phyloP scores from a whole-genome alignment of 2,888 invertebrate species.

The Cryptosula pallasiana region DNA sequence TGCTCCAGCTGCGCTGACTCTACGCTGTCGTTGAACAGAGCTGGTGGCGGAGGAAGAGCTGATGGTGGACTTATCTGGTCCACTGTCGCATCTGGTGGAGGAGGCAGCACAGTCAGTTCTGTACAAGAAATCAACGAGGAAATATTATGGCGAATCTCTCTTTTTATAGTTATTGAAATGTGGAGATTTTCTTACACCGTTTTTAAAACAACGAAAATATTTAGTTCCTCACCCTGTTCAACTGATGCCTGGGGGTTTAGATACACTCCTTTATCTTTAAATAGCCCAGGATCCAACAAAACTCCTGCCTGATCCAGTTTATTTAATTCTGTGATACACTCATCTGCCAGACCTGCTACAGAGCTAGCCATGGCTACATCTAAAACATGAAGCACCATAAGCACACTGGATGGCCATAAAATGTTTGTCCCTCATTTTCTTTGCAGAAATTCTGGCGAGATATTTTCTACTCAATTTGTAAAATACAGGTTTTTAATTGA shows the following conservation, averaged over 20 bases:
- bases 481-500: no score
- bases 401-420: no score
- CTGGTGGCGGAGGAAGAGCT: constrained; percentile 6
- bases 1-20: background rate
- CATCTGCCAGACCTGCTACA: background rate
- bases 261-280: constrained; percentile 21
- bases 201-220: no score
- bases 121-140: background rate
- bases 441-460: no score
- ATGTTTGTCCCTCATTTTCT: no score
- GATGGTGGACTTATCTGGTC: background rate
- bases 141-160: no score
- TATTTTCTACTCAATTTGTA: no score
- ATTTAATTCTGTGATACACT: background rate
- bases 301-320: constrained; percentile 2
- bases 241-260: background rate
- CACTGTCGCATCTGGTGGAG: background rate
- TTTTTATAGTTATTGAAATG: no score
- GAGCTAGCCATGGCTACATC: background rate
- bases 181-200: no score
- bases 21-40: background rate
- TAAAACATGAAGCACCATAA: no score
- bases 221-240: no score
- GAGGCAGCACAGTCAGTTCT: background rate
- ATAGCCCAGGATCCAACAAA: constrained; percentile 1